phyloP scores from a whole-genome alignment of 2,888 invertebrate genomes.

The Clusia tigrina region DNA sequence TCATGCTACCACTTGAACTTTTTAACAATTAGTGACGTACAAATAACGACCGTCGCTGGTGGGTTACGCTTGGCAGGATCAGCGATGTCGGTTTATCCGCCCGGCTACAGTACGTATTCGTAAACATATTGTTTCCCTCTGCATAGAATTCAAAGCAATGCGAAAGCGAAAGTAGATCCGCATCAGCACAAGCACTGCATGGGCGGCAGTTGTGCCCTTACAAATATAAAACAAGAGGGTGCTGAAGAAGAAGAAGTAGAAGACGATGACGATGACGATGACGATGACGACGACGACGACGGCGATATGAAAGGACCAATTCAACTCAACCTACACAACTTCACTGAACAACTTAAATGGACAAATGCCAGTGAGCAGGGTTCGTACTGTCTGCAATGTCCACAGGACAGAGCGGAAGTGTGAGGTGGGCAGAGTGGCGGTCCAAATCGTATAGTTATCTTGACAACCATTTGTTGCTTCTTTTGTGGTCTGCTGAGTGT shows the following conservation, averaged over 20 bases:
- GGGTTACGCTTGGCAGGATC: too few relatives aligned
- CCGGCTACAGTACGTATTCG: too few relatives aligned
- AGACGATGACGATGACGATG: too few relatives aligned
- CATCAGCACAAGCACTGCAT: neutral
- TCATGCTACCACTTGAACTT: conserved; percentile 28
- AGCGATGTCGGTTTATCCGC: too few relatives aligned
- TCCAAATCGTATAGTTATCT: conserved; percentile 32
- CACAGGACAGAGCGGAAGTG: neutral
- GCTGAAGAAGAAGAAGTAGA: too few relatives aligned
- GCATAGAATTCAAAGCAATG: conserved; percentile 17
- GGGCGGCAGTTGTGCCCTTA: neutral
- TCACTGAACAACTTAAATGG: neutral
- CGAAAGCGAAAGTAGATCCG: conserved; percentile 19
- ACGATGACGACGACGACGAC: neutral
- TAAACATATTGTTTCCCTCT: conserved; percentile 2
- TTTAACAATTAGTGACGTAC: conserved; percentile 10
- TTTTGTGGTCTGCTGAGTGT: conserved; percentile 27
- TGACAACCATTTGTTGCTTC: conserved; percentile 44
- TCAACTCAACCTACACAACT: too few relatives aligned
- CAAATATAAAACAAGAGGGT: neutral
- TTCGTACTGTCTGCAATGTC: neutral
- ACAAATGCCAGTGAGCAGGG: neutral
- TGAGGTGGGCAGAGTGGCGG: neutral
- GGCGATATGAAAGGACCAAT: neutral
- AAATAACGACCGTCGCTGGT: neutral